A percentile compares a stretch with the other conserved stretches of the same genome.
These are phyloP conservation scores for Aphelinus certus DNA, from an alignment of 1,140 invertebrate genomes.

Conservation along the genomic window DNA sequence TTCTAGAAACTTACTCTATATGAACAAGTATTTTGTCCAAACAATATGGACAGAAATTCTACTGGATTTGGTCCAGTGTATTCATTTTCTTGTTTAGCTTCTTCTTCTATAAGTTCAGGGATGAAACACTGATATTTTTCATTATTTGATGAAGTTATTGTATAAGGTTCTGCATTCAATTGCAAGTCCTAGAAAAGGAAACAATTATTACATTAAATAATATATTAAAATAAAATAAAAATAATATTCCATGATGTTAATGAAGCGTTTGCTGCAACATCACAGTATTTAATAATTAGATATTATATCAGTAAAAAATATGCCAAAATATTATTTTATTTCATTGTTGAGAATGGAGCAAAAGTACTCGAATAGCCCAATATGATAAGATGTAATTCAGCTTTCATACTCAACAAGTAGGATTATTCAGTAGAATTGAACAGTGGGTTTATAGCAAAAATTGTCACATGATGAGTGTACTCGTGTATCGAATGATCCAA, in stretches of 20 bases:
- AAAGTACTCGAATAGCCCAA: too few relatives aligned
- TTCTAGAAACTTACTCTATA: conserved; percentile 70
- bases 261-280: too few relatives aligned
- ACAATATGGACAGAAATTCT: conserved; percentile 79
- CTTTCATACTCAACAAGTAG: too few relatives aligned
- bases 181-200: conserved; percentile 61
- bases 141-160: conserved; percentile 73
- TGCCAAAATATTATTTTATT: not conserved
- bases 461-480: too few relatives aligned
- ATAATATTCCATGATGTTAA: not conserved
- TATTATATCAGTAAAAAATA: not conserved
- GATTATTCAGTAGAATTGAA: too few relatives aligned
- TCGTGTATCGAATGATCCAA: not conserved
- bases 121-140: conserved; percentile 81
- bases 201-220: conserved; percentile 6
- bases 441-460: too few relatives aligned
- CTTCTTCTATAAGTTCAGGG: conserved; percentile 72
- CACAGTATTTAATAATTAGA: too few relatives aligned
- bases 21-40: conserved; percentile 80
- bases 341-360: too few relatives aligned
- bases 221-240: conserved; percentile 5
- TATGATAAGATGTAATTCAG: too few relatives aligned
- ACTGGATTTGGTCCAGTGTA: conserved; percentile 80
- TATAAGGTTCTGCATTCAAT: conserved; percentile 63
- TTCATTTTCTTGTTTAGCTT: conserved; percentile 67